Conservation (phyloP, 1,140 invertebrate genomes). For the Scylla paramamosain region DNA sequence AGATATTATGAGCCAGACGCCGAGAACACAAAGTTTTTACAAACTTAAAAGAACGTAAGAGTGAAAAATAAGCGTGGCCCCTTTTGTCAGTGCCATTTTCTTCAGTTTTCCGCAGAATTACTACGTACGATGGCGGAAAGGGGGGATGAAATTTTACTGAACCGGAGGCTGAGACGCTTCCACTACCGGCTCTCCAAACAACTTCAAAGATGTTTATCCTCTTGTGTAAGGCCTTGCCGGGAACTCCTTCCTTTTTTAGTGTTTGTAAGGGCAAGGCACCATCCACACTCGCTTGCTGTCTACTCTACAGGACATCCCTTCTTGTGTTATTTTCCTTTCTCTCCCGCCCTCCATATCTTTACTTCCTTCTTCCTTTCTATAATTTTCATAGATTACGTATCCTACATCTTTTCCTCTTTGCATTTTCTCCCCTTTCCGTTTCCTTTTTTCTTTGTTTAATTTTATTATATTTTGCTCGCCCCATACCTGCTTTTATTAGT, state of each 20-base stretch:
- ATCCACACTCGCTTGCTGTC: neutral
- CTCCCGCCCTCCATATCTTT: too few species aligned
- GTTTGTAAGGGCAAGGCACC: neutral
- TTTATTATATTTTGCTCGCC: neutral
- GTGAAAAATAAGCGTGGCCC: neutral
- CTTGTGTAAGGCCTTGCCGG: neutral
- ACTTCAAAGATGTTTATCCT: slow-evolving; percentile 10
- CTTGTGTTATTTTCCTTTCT: neutral
- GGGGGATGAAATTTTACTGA: neutral
- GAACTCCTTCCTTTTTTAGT: slow-evolving; percentile 10
- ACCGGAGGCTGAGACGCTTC: neutral
- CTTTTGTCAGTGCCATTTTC: too few species aligned
- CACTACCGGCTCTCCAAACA: neutral
- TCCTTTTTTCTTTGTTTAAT: neutral
- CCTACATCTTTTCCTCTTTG: neutral
- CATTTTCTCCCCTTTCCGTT: neutral
- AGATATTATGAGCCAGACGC: neutral
- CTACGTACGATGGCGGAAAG: neutral
- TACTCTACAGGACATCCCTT: neutral
- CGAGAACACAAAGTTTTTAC: neutral
- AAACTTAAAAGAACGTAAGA: neutral
- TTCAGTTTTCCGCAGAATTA: neutral
- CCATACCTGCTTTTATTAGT: too few species aligned
- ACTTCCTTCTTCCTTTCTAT: too few species aligned
- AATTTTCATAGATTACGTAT: too few species aligned